Percentiles rank a stretch among this genome's conserved stretches.
Conservation (phyloP, 2,888 invertebrate species). For the Thysanoteuthis rhombus region DNA sequence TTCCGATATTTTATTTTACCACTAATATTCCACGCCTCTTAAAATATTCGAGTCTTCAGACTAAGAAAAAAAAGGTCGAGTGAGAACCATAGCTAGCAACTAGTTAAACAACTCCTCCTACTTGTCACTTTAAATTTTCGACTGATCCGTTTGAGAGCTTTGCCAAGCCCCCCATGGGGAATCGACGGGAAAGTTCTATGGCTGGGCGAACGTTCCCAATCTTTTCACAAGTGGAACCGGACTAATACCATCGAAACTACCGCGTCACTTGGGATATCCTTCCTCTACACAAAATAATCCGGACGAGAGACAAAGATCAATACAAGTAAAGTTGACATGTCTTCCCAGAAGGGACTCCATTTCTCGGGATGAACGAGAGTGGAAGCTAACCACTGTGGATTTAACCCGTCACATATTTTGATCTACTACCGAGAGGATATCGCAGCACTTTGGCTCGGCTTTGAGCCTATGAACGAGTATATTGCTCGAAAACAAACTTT, state of each 20-base stretch:
- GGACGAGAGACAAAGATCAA: not conserved
- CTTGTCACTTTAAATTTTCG: not conserved
- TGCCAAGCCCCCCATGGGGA: not conserved
- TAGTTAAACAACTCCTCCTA: not conserved
- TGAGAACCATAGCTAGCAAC: not conserved
- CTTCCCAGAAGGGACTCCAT: not conserved
- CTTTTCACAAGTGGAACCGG: not conserved
- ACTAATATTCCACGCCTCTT: not conserved
- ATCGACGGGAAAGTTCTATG: not conserved
- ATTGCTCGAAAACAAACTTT: too few species aligned
- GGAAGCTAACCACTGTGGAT: not conserved
- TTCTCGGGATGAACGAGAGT: not conserved
- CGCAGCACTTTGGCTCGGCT: not conserved
- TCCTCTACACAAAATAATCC: not conserved
- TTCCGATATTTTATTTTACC: too few species aligned
- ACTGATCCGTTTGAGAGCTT: not conserved
- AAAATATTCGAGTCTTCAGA: not conserved
- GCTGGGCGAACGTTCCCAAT: not conserved
- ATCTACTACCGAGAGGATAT: not conserved
- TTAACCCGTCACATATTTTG: not conserved
- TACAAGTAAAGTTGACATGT: not conserved
- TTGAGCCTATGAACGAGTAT: not conserved
- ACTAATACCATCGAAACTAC: not conserved
- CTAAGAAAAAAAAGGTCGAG: not conserved
- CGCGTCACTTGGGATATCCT: not conserved